phyloP scores from a whole-genome alignment of 2,113 vertebrate genomes.

The Caracal caracal region DNA sequence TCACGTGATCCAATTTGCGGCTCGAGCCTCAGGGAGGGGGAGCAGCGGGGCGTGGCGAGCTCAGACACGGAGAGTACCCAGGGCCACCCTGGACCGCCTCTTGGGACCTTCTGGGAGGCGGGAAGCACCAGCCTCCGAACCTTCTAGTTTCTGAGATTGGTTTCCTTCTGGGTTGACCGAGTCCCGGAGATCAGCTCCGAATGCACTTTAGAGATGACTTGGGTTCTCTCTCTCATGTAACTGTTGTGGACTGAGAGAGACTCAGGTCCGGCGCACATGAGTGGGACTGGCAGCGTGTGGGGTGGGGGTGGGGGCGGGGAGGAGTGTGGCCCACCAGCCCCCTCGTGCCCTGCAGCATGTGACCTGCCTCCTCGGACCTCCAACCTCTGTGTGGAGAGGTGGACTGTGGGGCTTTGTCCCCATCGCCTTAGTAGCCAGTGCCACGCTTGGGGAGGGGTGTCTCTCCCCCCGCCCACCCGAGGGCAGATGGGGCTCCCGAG shows the following conservation, averaged over 20 bases:
- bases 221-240: neutral
- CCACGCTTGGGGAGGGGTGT: neutral
- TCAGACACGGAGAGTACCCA: neutral
- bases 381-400: neutral
- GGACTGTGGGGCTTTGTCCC: neutral
- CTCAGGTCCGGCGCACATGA: rapidly evolving
- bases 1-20: slow-evolving; percentile 44
- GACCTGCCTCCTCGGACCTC: neutral
- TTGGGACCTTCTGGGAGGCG: neutral
- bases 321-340: neutral
- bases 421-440: neutral
- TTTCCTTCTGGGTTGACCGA: neutral
- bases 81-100: neutral
- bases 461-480: rapidly evolving
- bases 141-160: neutral
- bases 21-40: neutral
- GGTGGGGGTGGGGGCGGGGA: rapidly evolving
- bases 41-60: neutral
- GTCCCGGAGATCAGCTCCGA: neutral
- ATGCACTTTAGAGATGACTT: neutral
- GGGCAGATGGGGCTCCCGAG: neutral
- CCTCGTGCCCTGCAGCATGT: neutral
- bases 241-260: neutral
- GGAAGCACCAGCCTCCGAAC: neutral
- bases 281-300: no score